A percentile compares a stretch with the other conserved stretches of the same genome.
Conservation (phyloP, 2,888 invertebrate genomes). For the Aspidiotus rigidus region DNA sequence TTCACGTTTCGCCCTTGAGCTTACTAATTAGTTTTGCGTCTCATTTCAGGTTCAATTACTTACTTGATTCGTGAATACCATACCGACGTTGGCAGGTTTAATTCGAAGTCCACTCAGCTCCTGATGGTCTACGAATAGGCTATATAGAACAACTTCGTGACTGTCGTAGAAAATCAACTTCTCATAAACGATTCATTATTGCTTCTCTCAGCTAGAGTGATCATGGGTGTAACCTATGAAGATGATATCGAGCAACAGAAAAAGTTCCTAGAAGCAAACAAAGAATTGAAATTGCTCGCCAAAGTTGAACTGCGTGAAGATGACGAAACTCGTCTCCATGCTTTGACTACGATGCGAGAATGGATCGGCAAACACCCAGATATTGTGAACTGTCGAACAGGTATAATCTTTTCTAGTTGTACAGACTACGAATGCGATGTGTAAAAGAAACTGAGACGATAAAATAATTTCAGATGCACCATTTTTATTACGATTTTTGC, state of each 20-base stretch:
- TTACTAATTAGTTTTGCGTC: no score
- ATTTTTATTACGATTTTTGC: slow-evolving; percentile 66
- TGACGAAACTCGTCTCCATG: slow-evolving; percentile 61
- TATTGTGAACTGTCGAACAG: slow-evolving; percentile 70
- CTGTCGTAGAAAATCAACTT: no score
- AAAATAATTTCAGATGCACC: slow-evolving; percentile 52
- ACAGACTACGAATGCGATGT: no score
- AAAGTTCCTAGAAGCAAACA: slow-evolving; percentile 45
- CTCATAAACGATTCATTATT: neutral
- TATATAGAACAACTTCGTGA: no score
- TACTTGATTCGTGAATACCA: no score
- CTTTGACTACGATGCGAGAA: slow-evolving; percentile 66
- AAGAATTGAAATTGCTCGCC: slow-evolving; percentile 53
- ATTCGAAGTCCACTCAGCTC: no score
- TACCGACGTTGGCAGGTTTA: no score
- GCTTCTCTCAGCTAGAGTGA: slow-evolving; percentile 3
- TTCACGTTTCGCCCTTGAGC: no score
- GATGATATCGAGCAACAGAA: slow-evolving; percentile 30
- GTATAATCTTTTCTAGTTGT: slow-evolving; percentile 42
- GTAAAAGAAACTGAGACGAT: no score
- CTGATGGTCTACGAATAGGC: no score
- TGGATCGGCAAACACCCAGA: slow-evolving; percentile 75
- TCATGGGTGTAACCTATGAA: slow-evolving; percentile 35
- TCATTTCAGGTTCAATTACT: no score
- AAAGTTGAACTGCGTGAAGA: slow-evolving; percentile 71